Evolutionary conservation across 1,140 invertebrate genomes (phyloP), one percentile per base, ranked within the genome.

Genomic region (Drosophila sucinea): DNA sequence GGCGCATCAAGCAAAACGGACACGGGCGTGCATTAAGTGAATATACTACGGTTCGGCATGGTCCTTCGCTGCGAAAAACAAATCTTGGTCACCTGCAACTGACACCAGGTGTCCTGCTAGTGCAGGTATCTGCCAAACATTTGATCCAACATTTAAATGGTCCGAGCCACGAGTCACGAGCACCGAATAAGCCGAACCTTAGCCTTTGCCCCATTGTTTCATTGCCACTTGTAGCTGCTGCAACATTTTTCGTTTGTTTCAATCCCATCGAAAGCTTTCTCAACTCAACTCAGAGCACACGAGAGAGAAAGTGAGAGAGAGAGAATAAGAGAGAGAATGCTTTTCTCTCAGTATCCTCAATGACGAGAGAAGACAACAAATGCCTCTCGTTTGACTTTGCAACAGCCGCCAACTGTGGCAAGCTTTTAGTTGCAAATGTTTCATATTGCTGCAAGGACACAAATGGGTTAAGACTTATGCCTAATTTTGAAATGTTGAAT

Each of bases 1-100:
- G 79, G 79, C 79, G 79, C 83, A 86, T 86, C 83, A 87, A 86
- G 83, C 79, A 86, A 86, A 86, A 86, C 84, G 83, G 83, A 87
- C 79, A 87, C 76, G 76, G 72, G 72, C 83, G 72, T 77, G 69
- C 83, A 86, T 87, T 86, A 86, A 86, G 83, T 86, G 83, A 86
- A 86, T 86, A 86, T 86, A 86, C 84, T 67, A 51, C 25, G 27
- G 23, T 84, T 38, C 61, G 51, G 27, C 8, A 7, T 17, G 74
- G 25, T 58, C 17, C 8, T 51, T 40, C 27, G 60, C 44, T 32
- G 30, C 38, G 23, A 33, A 68, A 78, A 66, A 47, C 40, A 64
- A 60, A 58, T 64, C 73, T 67, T 81, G 68, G 74, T 77, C 66
- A 86, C 82, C 82, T 79, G 74, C 82, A 67, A 73, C 41, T 61